Evolutionary conservation across 2,797 vertebrate genomes (phyloP), one percentile per base, ranked within the genome.

Genomic region (Hemibagrus guttatus): DNA sequence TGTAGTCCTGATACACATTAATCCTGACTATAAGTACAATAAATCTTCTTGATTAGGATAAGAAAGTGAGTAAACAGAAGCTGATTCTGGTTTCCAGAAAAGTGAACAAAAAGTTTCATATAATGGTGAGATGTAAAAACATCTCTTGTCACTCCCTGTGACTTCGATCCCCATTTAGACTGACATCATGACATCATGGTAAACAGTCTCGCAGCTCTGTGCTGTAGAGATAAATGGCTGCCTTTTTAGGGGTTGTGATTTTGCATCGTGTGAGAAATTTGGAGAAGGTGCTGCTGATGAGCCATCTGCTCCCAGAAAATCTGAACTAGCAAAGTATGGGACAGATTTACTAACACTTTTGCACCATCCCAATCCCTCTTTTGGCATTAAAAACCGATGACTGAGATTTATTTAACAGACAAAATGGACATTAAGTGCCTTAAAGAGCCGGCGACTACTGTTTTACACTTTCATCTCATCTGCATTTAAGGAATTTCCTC

Each of bases 291-390:
- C 88, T 83, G 74, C 85, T 91, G 89, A 89, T 87, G 89, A 89
- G 91, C 89, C 92, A 91, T 91, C 90, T 92, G 92, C 88, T 85
- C 68, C 68, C 61, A 69, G 59, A 78, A 52, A 78, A 49, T 23
- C 54, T 0, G 19, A 86, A 52, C 31, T 28, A 72, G 26, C 16
- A 13, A 87, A n/a, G 17, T 71, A 49, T 26, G n/a, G n/a, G 26
- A 54, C 42, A 21, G 17, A 66, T 31, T 81, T 46, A 63, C 35
- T 63, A 2, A 81, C 12, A n/a, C 39, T 64, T 81, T 46, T 31
- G 39, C 14, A 1, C 59, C 39, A 31, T 28, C 42, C 26, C n/a
- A 82, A 54, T 35, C 26, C 8, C 31, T 31, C 61, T 52, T 66
- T 66, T 7, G 16, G 42, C 17, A 54, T 54, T 68, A 66, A 19